These are phyloP conservation scores for Pangasius mekongensis DNA, from an alignment of 2,797 vertebrate genomes.

Conservation along the genomic window DNA sequence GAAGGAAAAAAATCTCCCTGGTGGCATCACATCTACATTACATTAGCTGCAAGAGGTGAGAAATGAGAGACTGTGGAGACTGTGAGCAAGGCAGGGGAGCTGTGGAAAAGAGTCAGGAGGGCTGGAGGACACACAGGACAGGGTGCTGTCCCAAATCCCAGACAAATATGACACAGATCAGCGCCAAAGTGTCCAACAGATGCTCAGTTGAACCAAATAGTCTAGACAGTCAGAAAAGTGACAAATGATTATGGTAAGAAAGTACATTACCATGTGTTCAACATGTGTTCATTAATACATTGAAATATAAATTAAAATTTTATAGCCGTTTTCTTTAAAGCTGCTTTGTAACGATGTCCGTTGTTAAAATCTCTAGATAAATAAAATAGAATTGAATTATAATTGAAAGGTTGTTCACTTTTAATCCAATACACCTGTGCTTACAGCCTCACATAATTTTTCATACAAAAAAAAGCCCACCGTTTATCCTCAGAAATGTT, in stretches of 20 bases:
- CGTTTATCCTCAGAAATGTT: background rate
- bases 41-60: conserved; percentile 63
- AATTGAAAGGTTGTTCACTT: background rate
- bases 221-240: conserved; percentile 1
- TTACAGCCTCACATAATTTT: background rate
- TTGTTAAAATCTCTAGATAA: background rate
- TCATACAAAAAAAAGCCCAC: no score
- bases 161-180: conserved; percentile 62
- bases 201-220: conserved; percentile 8
- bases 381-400: background rate
- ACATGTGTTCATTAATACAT: background rate
- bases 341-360: background rate
- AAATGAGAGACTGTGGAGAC: conserved; percentile 63
- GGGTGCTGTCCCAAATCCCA: conserved; percentile 1
- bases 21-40: conserved; percentile 55
- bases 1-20: conserved; percentile 55
- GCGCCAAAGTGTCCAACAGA: conserved; percentile 59
- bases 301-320: background rate
- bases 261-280: conserved; percentile 50
- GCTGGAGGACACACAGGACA: background rate
- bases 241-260: conserved; percentile 62
- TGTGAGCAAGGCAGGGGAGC: background rate
- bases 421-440: background rate
- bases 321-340: background rate
- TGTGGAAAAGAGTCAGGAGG: background rate